Evolutionary conservation across 2,113 vertebrate species (phyloP), one percentile per base, ranked within the genome.

Genomic region (Paraplagusia blochii): DNA sequence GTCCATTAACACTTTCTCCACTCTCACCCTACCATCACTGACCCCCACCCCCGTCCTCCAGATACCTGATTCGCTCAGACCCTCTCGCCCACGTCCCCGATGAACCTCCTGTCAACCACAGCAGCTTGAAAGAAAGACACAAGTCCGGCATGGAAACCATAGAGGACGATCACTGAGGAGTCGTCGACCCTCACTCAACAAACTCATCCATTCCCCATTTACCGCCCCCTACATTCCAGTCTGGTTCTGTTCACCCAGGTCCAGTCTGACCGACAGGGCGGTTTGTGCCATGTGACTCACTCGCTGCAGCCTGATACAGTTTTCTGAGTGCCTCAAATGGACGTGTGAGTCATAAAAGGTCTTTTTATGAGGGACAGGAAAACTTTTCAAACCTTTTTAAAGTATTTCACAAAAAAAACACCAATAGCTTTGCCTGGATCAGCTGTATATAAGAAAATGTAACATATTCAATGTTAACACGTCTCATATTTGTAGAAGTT

Each of bases 51-150:
- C 0, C 0, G 9, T 62, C 53, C 22, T 0, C 0, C 77, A 98
- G 96, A 81, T 98, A 98, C 74, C 86, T 98, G 90, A 98, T 98
- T 74, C 94, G 96, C 46, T 93, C 93, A 0, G 96, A 98, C 79
- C 96, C 96, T 0, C 88, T 98, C 80, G 95, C 95, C 18, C 94
- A 97, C 0, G 90, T 98, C 34, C 89, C 93, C 9, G 91, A 94
- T 18, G 91, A 92, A 0, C 85, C 89, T 6, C 90, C 91, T 15
- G 84, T 88, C 69, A 90, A 62, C 65, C 92, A 90, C 84, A 89
- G 88, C 89, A 92, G 90, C 82, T 79, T 89, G 69, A 89, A 87
- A 74, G 75, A 89, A 82, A 91, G 87, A 61, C 78, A 82, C n/a
- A 91, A 92, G 17, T 77, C 81, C 55, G 83, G 89, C 13, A 78